Conservation (phyloP, 1,140 invertebrate species). For the Magallana ariakensis region DNA sequence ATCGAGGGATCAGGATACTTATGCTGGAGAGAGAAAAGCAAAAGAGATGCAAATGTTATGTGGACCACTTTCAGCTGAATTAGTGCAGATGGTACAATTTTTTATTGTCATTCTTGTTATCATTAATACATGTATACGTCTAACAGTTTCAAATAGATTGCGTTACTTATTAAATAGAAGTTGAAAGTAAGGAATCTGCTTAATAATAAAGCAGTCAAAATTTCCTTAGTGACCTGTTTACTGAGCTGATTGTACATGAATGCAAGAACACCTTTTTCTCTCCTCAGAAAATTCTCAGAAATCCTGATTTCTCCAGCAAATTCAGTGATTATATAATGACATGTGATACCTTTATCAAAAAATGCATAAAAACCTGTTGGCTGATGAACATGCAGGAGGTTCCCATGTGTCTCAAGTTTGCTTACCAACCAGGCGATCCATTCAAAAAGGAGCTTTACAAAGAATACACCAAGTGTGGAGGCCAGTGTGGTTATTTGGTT, state of each 20-base stretch:
- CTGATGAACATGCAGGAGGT: slow-evolving; percentile 29
- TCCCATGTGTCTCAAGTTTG: neutral
- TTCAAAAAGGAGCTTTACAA: neutral
- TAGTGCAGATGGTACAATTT: neutral
- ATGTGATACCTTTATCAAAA: neutral
- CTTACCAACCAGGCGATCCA: neutral
- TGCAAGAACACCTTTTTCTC: too few species aligned
- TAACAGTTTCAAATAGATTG: too few species aligned
- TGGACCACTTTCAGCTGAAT: neutral
- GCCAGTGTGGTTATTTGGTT: neutral
- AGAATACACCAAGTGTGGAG: slow-evolving; percentile 30
- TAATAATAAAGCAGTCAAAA: too few species aligned
- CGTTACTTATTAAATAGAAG: too few species aligned
- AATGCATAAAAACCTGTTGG: slow-evolving; percentile 10
- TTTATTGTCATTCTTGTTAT: too few species aligned
- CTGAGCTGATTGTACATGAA: too few species aligned
- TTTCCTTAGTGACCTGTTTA: too few species aligned
- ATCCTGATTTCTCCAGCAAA: neutral
- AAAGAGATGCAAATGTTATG: neutral
- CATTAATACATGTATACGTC: too few species aligned
- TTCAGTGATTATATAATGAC: neutral
- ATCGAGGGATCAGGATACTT: neutral
- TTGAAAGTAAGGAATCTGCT: too few species aligned
- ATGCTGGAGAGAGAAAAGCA: neutral
- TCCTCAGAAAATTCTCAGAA: neutral